Percentiles rank a stretch among this genome's conserved stretches.
These are phyloP conservation scores for Argopecten irradians DNA, from an alignment of 1,140 invertebrate species.

Conservation along the genomic window DNA sequence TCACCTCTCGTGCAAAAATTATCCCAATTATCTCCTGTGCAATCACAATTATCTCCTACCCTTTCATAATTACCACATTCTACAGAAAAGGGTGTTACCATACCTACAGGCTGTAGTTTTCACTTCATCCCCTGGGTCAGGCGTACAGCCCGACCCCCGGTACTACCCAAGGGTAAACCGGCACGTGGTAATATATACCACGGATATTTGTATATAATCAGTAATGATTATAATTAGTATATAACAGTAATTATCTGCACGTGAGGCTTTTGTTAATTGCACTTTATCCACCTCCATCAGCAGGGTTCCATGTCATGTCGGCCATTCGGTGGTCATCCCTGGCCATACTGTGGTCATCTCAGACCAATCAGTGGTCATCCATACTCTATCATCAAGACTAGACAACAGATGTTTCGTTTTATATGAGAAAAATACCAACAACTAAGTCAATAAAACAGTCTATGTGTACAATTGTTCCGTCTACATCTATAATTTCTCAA, in stretches of 20 bases:
- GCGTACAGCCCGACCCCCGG: background rate
- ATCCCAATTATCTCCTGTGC: too few species aligned
- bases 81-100: background rate
- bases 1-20: background rate
- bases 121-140: background rate
- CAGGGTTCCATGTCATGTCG: background rate
- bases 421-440: too few species aligned
- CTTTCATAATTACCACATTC: background rate
- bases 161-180: background rate
- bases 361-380: too few species aligned
- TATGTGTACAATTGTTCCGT: too few species aligned
- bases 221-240: background rate
- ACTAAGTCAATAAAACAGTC: too few species aligned
- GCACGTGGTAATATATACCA: background rate
- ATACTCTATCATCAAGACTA: too few species aligned
- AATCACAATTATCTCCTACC: background rate
- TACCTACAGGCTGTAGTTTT: background rate
- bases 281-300: background rate
- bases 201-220: background rate
- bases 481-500: too few species aligned
- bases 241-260: background rate
- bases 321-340: background rate
- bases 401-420: too few species aligned
- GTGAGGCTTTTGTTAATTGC: background rate
- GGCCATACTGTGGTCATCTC: background rate